Evolutionary conservation across 2,113 vertebrate species (phyloP).

Genomic region (Semnornis frantzii): DNA sequence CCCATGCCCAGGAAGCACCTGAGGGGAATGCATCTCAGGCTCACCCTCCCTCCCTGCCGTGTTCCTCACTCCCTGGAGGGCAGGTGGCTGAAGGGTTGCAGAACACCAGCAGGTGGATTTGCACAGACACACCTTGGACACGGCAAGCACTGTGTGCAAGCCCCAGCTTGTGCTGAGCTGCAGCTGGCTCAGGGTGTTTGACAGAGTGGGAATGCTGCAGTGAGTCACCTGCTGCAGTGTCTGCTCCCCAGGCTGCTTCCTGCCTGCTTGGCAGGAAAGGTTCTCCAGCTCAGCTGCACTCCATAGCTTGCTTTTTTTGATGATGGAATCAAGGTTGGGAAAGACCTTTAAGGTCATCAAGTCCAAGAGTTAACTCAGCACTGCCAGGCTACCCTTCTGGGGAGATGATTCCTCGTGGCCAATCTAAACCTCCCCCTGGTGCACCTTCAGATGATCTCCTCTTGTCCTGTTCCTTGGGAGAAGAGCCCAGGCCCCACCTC

Average conservation of each 20-base stretch:
- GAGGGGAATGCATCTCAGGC: background rate
- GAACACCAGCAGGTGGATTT: background rate
- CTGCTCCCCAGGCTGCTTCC: background rate
- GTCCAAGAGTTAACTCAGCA: no score
- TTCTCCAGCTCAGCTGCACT: background rate
- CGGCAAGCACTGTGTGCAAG: background rate
- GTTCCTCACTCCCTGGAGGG: background rate
- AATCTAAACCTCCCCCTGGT: no score
- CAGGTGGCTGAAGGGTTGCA: background rate
- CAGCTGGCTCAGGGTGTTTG: background rate
- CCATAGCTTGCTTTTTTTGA: background rate
- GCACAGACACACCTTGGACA: background rate
- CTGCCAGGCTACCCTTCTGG: no score
- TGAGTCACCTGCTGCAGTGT: background rate
- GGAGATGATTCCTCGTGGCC: no score
- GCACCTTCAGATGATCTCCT: no score
- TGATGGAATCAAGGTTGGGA: no score
- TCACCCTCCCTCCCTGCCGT: accelerated
- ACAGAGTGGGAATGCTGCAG: background rate
- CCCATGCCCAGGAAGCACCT: background rate
- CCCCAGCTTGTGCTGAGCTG: background rate
- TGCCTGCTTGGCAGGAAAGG: background rate
- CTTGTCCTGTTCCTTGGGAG: no score
- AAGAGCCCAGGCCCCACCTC: no score
- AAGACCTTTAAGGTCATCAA: no score